These are phyloP conservation scores for Metellina segmentata DNA, from an alignment of 2,888 invertebrate genomes.

Conservation along the genomic window DNA sequence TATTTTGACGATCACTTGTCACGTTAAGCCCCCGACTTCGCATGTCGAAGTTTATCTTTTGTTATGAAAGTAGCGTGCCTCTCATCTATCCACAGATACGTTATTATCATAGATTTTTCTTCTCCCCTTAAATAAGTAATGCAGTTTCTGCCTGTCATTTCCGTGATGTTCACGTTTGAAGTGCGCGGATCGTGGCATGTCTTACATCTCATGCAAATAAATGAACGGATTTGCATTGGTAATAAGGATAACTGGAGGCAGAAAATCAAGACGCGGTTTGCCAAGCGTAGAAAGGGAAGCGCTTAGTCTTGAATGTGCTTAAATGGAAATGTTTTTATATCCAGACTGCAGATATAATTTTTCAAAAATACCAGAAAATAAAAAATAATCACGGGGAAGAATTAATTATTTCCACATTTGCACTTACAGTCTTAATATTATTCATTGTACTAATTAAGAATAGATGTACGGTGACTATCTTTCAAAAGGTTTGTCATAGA, in stretches of 20 bases:
- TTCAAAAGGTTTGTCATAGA: too few relatives aligned
- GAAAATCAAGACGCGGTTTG: not conserved
- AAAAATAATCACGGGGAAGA: not conserved
- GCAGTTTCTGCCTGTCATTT: slow-evolving; percentile 16
- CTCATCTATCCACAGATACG: not conserved
- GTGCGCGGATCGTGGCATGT: not conserved
- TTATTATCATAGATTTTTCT: slow-evolving; percentile 14
- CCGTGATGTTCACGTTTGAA: slow-evolving; percentile 7
- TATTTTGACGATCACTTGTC: slow-evolving; percentile 58
- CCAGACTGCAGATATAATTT: not conserved
- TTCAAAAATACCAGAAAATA: not conserved
- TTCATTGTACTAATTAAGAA: too few relatives aligned
- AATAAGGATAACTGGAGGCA: not conserved
- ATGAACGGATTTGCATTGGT: not conserved
- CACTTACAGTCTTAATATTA: too few relatives aligned
- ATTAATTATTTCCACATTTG: too few relatives aligned
- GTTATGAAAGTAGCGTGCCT: not conserved
- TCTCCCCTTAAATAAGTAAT: slow-evolving; percentile 18
- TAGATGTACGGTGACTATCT: too few relatives aligned
- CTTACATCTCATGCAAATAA: not conserved
- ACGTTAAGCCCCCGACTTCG: slow-evolving; percentile 29
- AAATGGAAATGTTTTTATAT: not conserved
- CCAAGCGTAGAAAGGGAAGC: not conserved
- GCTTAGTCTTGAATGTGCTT: not conserved
- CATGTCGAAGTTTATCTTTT: slow-evolving; percentile 24